Conservation (phyloP, 2,113 vertebrate genomes). For the Clarias macrocephalus region DNA sequence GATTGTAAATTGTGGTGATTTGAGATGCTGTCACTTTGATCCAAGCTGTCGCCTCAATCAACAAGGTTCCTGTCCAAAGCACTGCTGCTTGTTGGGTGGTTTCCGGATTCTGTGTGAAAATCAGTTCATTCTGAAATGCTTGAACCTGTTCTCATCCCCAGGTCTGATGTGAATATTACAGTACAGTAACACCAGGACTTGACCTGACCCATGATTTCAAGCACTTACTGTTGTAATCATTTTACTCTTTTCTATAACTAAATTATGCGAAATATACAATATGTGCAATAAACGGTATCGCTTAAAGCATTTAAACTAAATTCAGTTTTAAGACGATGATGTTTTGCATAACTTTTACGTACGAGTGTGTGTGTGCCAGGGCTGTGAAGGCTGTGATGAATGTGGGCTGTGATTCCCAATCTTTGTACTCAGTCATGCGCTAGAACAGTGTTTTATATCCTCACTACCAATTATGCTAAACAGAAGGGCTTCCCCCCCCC, state of each 20-base stretch:
- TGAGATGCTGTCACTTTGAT: not conserved
- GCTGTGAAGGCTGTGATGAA: constrained; percentile 59
- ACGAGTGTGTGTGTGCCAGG: constrained; percentile 35
- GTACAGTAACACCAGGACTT: too few relatives aligned
- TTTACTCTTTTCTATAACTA: not conserved
- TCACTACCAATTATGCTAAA: constrained; percentile 59
- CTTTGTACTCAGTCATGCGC: constrained; percentile 58
- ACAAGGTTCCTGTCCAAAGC: not conserved
- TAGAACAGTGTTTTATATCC: constrained; percentile 44
- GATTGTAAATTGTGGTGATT: not conserved
- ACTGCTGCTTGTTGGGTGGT: not conserved
- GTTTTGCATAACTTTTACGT: not conserved
- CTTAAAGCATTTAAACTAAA: not conserved
- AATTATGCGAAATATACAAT: not conserved
- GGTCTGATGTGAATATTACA: too few relatives aligned
- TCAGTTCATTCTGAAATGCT: not conserved
- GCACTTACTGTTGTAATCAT: not conserved
- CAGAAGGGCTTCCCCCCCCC: not conserved
- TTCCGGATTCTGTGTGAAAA: not conserved
- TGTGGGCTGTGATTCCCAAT: constrained; percentile 60
- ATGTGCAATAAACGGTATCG: not conserved
- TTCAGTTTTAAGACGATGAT: not conserved
- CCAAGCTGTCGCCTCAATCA: not conserved
- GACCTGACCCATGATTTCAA: not conserved
- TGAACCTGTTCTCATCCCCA: not conserved